phyloP scores from a whole-genome alignment of 1,140 invertebrate genomes.

The Choristoneura fumiferana region DNA sequence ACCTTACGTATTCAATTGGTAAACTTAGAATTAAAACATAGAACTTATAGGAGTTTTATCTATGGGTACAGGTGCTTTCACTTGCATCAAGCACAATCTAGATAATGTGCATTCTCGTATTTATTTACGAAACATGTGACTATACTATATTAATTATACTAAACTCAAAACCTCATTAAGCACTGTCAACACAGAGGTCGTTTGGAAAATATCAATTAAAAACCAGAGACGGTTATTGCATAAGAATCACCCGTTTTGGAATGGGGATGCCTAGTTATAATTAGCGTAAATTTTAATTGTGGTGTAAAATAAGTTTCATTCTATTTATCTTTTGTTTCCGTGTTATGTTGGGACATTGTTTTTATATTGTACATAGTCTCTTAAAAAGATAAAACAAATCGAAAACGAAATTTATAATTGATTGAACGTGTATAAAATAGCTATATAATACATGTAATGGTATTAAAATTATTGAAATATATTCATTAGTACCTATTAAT shows the following conservation, averaged over 20 bases:
- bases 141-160: too few relatives aligned
- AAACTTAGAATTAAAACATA: too few relatives aligned
- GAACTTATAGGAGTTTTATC: too few relatives aligned
- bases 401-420: conserved; percentile 27
- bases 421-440: conserved; percentile 45
- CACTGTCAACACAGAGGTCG: too few relatives aligned
- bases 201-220: too few relatives aligned
- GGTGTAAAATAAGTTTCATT: conserved; percentile 13
- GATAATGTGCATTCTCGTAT: too few relatives aligned
- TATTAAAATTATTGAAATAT: conserved; percentile 66
- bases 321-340: conserved; percentile 15
- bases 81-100: too few relatives aligned
- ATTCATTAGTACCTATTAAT: conserved; percentile 45
- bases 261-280: conserved; percentile 6
- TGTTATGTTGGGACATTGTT: conserved; percentile 14
- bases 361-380: conserved; percentile 14
- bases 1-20: too few relatives aligned
- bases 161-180: too few relatives aligned
- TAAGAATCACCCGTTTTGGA: not conserved
- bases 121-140: too few relatives aligned
- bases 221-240: too few relatives aligned
- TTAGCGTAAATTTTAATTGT: conserved; percentile 10
- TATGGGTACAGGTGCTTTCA: too few relatives aligned
- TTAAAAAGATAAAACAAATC: not conserved
- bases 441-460: conserved; percentile 44